These are phyloP conservation scores for Drosophila kuntzei DNA, from an alignment of 2,888 invertebrate species.

Conservation along the genomic window DNA sequence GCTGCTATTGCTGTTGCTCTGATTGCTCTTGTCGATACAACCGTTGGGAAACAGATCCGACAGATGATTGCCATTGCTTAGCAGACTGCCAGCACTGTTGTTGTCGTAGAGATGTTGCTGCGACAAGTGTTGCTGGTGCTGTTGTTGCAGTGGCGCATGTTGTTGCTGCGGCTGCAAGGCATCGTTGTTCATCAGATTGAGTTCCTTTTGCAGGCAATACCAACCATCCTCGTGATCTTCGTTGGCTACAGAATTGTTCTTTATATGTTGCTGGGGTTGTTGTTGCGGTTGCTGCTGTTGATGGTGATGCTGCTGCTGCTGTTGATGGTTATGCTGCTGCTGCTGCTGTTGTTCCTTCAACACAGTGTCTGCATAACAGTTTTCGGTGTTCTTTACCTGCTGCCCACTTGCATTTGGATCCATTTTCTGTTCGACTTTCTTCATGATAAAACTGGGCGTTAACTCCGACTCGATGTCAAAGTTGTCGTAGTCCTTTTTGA, in stretches of 20 bases:
- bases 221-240: slow-evolving; percentile 89
- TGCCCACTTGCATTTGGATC: slow-evolving; percentile 18
- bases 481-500: slow-evolving; percentile 84
- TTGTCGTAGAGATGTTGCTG: slow-evolving; percentile 62
- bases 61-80: slow-evolving; percentile 68
- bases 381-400: slow-evolving; percentile 25
- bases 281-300: slow-evolving; percentile 32
- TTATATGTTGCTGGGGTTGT: slow-evolving; percentile 46
- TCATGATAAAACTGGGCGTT: slow-evolving; percentile 85
- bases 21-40: slow-evolving; percentile 82
- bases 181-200: slow-evolving; percentile 86
- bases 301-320: slow-evolving; percentile 25
- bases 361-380: slow-evolving; percentile 35
- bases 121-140: slow-evolving; percentile 58
- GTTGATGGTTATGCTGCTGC: slow-evolving; percentile 32
- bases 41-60: slow-evolving; percentile 84
- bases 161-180: slow-evolving; percentile 54
- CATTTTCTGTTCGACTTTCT: slow-evolving; percentile 82
- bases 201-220: slow-evolving; percentile 89
- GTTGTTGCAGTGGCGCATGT: slow-evolving; percentile 52
- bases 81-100: slow-evolving; percentile 40
- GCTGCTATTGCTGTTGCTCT: slow-evolving; percentile 71
- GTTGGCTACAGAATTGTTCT: slow-evolving; percentile 42
- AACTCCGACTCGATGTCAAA: slow-evolving; percentile 86
- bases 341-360: slow-evolving; percentile 45